Conservation (phyloP, 2,113 vertebrate species). For the Chaenogobius annularis region DNA sequence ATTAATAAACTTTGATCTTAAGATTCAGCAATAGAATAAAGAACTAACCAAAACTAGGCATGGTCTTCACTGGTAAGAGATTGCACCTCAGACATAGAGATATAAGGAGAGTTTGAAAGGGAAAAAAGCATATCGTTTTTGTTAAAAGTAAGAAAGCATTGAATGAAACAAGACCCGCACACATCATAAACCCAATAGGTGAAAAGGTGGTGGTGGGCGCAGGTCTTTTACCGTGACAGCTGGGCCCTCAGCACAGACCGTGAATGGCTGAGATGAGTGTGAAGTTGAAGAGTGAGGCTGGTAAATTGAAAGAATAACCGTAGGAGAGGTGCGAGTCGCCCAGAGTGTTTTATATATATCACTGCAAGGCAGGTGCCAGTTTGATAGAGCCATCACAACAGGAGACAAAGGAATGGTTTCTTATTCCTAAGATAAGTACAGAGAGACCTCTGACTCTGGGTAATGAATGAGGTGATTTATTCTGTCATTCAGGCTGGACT, state of each 20-base stretch:
- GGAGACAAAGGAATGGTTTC: constrained; percentile 16
- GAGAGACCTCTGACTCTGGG: constrained; percentile 4
- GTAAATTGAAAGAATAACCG: constrained; percentile 42
- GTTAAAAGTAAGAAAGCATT: neutral
- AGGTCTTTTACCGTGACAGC: constrained; percentile 31
- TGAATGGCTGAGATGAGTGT: constrained; percentile 30
- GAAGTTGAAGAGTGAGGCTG: constrained; percentile 37
- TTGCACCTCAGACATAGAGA: no score
- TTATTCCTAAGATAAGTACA: constrained; percentile 9
- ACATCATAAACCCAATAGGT: constrained; percentile 13
- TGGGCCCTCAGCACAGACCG: constrained; percentile 20
- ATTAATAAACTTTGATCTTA: no score
- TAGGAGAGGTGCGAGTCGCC: constrained; percentile 52
- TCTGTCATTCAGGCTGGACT: neutral
- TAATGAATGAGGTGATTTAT: constrained; percentile 6
- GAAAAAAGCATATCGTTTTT: neutral
- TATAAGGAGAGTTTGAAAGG: no score
- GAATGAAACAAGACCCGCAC: neutral
- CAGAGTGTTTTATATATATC: constrained; percentile 22
- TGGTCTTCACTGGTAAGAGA: no score
- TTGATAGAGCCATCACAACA: constrained; percentile 21
- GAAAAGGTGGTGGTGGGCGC: constrained; percentile 4
- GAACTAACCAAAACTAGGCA: no score
- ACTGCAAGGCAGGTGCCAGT: constrained; percentile 34
- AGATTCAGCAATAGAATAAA: no score